Base-by-base conservation (phyloP, 1,140 invertebrate species). In the Drosophila yakuba region DNA sequence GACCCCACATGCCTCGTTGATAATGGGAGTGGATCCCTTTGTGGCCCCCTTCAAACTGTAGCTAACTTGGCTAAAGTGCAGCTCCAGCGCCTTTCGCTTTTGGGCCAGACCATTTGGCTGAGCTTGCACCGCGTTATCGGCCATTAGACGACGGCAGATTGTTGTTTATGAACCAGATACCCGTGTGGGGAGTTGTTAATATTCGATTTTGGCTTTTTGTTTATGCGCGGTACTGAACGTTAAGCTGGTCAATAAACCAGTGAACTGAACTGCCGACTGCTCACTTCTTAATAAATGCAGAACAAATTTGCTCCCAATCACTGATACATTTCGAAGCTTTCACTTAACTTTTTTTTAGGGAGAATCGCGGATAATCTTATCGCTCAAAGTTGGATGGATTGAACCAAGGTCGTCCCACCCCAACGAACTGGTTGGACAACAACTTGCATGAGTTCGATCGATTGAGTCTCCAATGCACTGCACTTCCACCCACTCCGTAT, bases 1-100 rank as follows among this genome's bases (percentile, higher is more conserved):
- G 20, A 93, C 93, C 0, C 95, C 95, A 14, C 93, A 94, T 0
- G 94, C 93, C 23, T 93, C 93, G 52, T 94, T 93, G 14, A 97
- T 81, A 67, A 96, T 96, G 10, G 78, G 79, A 6, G 35, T 78
- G 7, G 17, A 20, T 8, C 52, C 55, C 28, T 80, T 84, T 0
- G 57, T 14, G 7, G 44, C 28, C 41, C 67, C 44, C 41, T 74
- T 88, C 7, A 81, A 11, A 35, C 54, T 74, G 58, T 90, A 91
- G 56, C 61, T 64, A 2, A 91, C 69, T 45, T 91, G 74, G 23
- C 69, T 75, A 43, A 91, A 91, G 39, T 82, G 73, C 51, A 91
- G 50, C 56, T 89, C 85, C 41, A 84, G 23, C 7, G 64, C 15
- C 36, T 72, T 60, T n/a, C 54, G 51, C 36, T 57, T 69, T 0